Conservation (phyloP, 2,888 invertebrate genomes). For the Caenorhabditis zanzibari region DNA sequence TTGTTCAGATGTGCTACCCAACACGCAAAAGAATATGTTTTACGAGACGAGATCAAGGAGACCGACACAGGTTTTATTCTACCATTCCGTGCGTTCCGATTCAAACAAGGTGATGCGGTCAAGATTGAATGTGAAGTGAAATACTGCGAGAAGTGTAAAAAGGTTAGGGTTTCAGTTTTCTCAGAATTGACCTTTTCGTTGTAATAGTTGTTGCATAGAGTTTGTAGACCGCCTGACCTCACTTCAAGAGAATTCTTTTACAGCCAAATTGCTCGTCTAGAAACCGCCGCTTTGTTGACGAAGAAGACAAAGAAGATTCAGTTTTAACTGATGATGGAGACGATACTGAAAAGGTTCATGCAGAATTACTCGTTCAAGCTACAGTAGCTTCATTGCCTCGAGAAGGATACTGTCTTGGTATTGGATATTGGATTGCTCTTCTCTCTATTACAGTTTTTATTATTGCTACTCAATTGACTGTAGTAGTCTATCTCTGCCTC, state of each 20-base stretch:
- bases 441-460: neutral
- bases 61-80: constrained; percentile 64
- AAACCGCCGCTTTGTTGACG: constrained; percentile 41
- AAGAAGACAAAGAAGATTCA: constrained; percentile 9
- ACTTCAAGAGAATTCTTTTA: constrained; percentile 1
- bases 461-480: constrained; percentile 21
- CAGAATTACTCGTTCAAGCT: constrained; percentile 56
- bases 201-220: no score
- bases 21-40: constrained; percentile 68
- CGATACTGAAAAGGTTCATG: constrained; percentile 54
- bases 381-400: neutral
- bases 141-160: constrained; percentile 65
- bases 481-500: constrained; percentile 34
- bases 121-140: constrained; percentile 67
- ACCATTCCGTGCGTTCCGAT: constrained; percentile 71
- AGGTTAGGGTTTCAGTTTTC: constrained; percentile 37
- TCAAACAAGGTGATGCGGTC: constrained; percentile 66
- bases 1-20: constrained; percentile 66
- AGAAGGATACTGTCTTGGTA: constrained; percentile 34
- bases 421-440: constrained; percentile 15
- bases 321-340: constrained; percentile 6
- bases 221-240: neutral
- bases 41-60: constrained; percentile 64
- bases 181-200: no score
- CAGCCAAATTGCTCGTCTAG: constrained; percentile 44